Evolutionary conservation across 2,113 vertebrate species (phyloP).

Genomic region (Cyanocitta stelleri): DNA sequence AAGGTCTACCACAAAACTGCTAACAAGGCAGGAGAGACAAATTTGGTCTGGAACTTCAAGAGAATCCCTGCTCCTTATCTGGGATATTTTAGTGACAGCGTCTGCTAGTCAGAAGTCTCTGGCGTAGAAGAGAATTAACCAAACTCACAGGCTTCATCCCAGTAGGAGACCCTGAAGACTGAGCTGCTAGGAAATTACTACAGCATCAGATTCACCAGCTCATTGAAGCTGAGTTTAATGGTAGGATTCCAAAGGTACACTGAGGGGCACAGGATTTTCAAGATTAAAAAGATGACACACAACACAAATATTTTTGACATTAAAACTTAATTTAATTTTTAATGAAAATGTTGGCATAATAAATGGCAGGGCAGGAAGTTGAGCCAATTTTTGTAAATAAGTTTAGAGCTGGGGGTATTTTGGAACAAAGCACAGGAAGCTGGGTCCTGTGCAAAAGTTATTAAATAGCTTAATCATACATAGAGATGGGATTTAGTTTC

Average conservation of each 20-base stretch:
- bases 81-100: background rate
- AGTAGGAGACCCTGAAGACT: background rate
- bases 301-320: background rate
- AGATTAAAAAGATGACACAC: background rate
- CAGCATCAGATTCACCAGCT: background rate
- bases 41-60: background rate
- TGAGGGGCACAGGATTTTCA: background rate
- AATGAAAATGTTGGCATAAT: background rate
- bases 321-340: background rate
- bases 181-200: background rate
- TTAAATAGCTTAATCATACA: background rate
- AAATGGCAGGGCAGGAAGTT: background rate
- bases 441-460: background rate
- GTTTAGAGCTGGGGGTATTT: background rate
- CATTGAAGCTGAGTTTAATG: background rate
- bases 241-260: background rate
- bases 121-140: background rate
- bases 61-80: background rate
- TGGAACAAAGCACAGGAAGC: background rate
- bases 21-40: background rate
- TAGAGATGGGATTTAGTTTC: background rate
- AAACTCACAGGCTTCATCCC: background rate
- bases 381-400: background rate
- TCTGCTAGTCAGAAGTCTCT: background rate
- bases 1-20: background rate